Percentiles rank a stretch among this genome's conserved stretches.
Evolutionary conservation across 2,113 vertebrate genomes (phyloP).

Genomic region (Fukomys damarensis): DNA sequence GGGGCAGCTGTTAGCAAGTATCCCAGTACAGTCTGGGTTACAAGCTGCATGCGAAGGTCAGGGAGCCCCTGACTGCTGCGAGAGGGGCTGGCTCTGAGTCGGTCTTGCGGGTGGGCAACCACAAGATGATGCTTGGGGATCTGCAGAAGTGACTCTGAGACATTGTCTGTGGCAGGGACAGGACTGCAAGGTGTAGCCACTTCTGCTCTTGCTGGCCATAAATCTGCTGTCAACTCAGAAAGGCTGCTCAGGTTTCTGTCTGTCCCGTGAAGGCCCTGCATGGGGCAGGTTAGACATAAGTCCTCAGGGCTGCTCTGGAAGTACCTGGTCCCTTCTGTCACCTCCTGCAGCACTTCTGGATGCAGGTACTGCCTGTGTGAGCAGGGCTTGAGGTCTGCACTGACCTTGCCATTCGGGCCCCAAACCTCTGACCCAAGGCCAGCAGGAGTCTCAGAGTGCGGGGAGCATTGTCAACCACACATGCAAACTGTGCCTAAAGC

Average conservation of each 20-base stretch:
- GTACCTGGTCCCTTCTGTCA: not conserved
- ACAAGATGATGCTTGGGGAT: too few species aligned
- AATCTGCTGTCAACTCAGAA: accelerated
- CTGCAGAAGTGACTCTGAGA: not conserved
- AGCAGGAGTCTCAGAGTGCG: not conserved
- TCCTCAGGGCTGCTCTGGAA: not conserved
- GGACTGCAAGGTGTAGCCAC: accelerated
- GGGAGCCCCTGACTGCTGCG: not conserved
- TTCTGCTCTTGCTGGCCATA: not conserved
- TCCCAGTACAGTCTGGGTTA: not conserved
- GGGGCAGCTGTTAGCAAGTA: not conserved
- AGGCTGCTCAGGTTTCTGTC: accelerated
- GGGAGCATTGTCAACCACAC: accelerated
- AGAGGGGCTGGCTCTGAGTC: not conserved
- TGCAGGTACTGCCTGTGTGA: not conserved
- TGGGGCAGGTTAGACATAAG: accelerated
- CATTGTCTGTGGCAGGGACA: not conserved
- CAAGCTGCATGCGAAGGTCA: not conserved
- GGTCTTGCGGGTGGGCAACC: accelerated
- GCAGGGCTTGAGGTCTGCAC: not conserved
- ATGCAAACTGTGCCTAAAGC: accelerated
- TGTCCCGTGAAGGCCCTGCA: not conserved
- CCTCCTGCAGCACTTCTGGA: not conserved
- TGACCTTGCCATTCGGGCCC: not conserved
- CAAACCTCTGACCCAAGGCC: not conserved